phyloP scores from a whole-genome alignment of 2,113 vertebrate species.

The Hystrix cristata region DNA sequence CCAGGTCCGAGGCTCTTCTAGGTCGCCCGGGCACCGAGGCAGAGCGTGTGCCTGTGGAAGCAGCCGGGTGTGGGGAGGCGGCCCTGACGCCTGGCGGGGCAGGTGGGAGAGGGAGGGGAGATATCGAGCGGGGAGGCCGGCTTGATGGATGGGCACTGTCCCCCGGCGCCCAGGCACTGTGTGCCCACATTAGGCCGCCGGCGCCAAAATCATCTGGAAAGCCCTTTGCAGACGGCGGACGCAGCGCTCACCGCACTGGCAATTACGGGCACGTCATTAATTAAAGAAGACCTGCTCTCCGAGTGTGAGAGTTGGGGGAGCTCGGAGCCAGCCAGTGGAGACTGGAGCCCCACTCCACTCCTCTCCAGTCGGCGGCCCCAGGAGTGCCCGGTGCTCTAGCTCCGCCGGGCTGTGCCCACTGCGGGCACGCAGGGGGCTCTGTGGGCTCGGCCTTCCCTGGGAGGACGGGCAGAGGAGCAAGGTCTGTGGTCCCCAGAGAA shows the following conservation, averaged over 20 bases:
- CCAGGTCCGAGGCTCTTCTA: neutral
- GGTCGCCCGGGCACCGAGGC: accelerated
- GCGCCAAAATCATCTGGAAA: conserved; percentile 77
- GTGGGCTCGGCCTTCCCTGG: neutral
- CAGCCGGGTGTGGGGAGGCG: accelerated
- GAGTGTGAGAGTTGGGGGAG: accelerated
- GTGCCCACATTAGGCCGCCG: conserved; percentile 71
- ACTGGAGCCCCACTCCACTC: accelerated
- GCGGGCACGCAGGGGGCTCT: accelerated
- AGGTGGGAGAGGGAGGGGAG: neutral
- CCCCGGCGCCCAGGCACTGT: conserved; percentile 36
- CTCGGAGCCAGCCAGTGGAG: accelerated
- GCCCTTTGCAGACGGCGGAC: conserved; percentile 17
- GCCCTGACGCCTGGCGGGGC: accelerated
- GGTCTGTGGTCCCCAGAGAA: accelerated
- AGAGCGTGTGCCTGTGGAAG: neutral
- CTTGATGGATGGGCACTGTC: conserved; percentile 73
- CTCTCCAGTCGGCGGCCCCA: accelerated
- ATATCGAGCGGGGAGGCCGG: conserved; percentile 30
- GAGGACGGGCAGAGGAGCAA: accelerated
- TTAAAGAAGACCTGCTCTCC: conserved; percentile 75
- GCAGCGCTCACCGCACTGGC: neutral
- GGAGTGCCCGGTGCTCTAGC: accelerated
- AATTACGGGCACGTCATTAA: conserved; percentile 73
- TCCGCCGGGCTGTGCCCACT: accelerated